Percentiles rank a stretch among this genome's conserved stretches.
Evolutionary conservation across 2,797 vertebrate genomes (phyloP).

Genomic region (Mus caroli): DNA sequence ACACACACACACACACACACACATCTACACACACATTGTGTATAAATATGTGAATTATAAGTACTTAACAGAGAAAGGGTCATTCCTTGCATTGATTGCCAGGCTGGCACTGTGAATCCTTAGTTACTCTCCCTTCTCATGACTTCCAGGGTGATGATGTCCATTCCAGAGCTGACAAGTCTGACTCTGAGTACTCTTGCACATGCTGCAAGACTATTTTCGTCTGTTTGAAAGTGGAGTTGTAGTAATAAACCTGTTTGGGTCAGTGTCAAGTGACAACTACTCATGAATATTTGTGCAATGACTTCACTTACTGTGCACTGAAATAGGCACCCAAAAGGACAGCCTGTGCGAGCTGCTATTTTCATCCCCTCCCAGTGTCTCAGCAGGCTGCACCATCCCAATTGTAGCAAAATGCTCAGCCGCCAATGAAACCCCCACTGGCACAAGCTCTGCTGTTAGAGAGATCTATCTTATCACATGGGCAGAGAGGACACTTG

Average conservation of each 20-base stretch:
- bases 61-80: not conserved
- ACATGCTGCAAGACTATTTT: slow-evolving; percentile 42
- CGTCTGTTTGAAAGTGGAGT: slow-evolving; percentile 18
- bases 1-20: not conserved
- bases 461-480: not conserved
- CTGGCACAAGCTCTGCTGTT: not conserved
- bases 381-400: not conserved
- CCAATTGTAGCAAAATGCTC: not conserved
- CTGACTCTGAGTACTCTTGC: not conserved
- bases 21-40: rapidly evolving
- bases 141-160: not conserved
- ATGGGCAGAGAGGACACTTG: not conserved
- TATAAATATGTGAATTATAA: not conserved
- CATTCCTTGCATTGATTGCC: no score
- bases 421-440: not conserved
- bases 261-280: slow-evolving; percentile 53
- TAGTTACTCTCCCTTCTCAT: not conserved
- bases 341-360: slow-evolving; percentile 49
- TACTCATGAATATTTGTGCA: slow-evolving; percentile 34
- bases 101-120: not conserved
- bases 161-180: not conserved
- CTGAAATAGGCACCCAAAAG: slow-evolving; percentile 39
- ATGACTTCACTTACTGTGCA: slow-evolving; percentile 51
- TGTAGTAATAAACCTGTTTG: slow-evolving; percentile 65
- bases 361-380: slow-evolving; percentile 56